These are phyloP conservation scores for Pseudotriccus pelzelni DNA, from an alignment of 2,797 vertebrate genomes.

Conservation along the genomic window DNA sequence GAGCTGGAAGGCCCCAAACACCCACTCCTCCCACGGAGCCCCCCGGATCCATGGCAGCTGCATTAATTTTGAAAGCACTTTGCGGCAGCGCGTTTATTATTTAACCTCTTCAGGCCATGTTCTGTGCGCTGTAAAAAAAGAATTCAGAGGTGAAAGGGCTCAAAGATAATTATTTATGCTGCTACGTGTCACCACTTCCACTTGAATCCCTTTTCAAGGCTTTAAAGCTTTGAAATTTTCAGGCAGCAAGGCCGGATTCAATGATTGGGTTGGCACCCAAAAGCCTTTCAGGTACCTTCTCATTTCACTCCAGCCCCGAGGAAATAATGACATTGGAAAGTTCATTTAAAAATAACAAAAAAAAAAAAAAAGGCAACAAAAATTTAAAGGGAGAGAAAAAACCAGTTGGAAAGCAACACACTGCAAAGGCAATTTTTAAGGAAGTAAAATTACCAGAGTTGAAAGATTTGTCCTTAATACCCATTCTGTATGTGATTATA, in stretches of 20 bases:
- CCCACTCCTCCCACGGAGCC: neutral
- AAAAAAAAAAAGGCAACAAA: neutral
- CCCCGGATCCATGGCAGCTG: conserved; percentile 36
- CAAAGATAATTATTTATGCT: conserved; percentile 71
- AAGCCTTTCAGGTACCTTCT: conserved; percentile 18
- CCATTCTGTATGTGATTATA: rapidly evolving
- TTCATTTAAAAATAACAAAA: neutral
- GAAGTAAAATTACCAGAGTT: neutral
- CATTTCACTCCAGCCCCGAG: neutral
- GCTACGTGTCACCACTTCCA: conserved; percentile 46
- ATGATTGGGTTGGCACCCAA: conserved; percentile 2
- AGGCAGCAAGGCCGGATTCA: neutral
- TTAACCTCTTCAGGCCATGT: conserved; percentile 48
- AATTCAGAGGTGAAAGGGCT: conserved; percentile 58
- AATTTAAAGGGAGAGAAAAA: neutral
- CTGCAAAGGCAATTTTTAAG: neutral
- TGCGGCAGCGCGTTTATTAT: neutral
- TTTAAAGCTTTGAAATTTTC: conserved; percentile 58
- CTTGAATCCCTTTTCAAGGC: conserved; percentile 57
- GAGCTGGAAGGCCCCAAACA: neutral
- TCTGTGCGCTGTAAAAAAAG: conserved; percentile 19
- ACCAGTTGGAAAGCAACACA: neutral
- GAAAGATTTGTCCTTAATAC: neutral
- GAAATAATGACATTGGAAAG: neutral
- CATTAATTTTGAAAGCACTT: conserved; percentile 45